Conservation (phyloP, 2,797 vertebrate genomes). For the Sciaenops ocellatus region DNA sequence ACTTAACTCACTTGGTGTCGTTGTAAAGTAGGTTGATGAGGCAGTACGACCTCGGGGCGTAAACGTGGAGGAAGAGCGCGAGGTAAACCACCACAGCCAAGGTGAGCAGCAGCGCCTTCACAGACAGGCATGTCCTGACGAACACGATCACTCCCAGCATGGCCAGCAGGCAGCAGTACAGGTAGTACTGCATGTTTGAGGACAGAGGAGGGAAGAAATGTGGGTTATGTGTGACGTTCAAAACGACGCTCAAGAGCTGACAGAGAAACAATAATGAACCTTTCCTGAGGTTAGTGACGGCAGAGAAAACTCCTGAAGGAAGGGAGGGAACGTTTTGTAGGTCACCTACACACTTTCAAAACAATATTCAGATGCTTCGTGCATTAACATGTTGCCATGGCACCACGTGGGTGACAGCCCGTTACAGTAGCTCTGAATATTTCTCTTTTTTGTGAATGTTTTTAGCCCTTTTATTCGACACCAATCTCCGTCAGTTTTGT, state of each 20-base stretch:
- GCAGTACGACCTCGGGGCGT: conserved; percentile 82
- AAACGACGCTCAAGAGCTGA: background rate
- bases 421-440: too few species aligned
- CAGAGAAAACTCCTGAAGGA: too few species aligned
- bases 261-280: background rate
- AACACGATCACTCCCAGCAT: conserved; percentile 91
- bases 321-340: too few species aligned
- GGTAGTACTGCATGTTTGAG: conserved; percentile 86
- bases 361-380: too few species aligned
- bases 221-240: background rate
- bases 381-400: too few species aligned
- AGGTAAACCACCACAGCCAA: conserved; percentile 91
- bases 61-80: conserved; percentile 89
- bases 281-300: background rate
- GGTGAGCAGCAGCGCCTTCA: conserved; percentile 89
- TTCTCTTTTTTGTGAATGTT: too few species aligned
- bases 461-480: too few species aligned
- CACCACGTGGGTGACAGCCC: too few species aligned
- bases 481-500: too few species aligned
- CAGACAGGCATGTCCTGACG: conserved; percentile 85
- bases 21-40: conserved; percentile 82
- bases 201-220: background rate
- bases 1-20: conserved; percentile 61
- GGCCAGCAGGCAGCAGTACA: conserved; percentile 92
- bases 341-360: too few species aligned